These are phyloP conservation scores for Ammospiza caudacuta DNA, from an alignment of 2,113 vertebrate genomes.

Conservation along the genomic window DNA sequence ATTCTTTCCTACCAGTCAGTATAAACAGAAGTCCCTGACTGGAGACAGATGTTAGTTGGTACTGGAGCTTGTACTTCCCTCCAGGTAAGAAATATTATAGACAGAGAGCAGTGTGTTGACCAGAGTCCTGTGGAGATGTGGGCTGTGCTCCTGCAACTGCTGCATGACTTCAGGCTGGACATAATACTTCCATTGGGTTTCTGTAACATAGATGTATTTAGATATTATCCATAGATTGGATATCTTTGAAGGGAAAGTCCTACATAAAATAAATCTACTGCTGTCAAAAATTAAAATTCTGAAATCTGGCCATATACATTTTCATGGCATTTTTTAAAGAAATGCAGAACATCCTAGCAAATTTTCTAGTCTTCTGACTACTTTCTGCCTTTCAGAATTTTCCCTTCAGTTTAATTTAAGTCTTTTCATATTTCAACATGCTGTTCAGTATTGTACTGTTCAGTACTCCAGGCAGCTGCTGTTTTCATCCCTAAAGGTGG, in stretches of 20 bases:
- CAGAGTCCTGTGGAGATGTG: background rate
- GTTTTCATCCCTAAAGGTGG: background rate
- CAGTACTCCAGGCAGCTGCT: background rate
- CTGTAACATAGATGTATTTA: background rate
- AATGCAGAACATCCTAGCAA: background rate
- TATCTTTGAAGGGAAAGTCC: background rate
- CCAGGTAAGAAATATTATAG: background rate
- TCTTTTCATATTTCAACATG: background rate
- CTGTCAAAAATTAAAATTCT: background rate
- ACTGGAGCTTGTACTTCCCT: background rate
- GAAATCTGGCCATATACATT: background rate
- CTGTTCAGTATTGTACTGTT: background rate
- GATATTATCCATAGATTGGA: background rate
- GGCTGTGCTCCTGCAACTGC: background rate
- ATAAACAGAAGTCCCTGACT: background rate
- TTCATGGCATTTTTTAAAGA: background rate
- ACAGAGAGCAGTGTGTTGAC: background rate
- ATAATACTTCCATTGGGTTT: background rate
- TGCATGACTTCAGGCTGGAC: background rate
- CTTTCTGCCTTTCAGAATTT: background rate
- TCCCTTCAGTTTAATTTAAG: background rate
- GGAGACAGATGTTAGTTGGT: background rate
- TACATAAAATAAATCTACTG: background rate
- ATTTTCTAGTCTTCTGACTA: background rate
- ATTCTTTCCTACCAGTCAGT: rapidly evolving